Evolutionary conservation across 2,888 invertebrate genomes (phyloP), one percentile per base, ranked within the genome.

Genomic region (Matsumyia berberina): DNA sequence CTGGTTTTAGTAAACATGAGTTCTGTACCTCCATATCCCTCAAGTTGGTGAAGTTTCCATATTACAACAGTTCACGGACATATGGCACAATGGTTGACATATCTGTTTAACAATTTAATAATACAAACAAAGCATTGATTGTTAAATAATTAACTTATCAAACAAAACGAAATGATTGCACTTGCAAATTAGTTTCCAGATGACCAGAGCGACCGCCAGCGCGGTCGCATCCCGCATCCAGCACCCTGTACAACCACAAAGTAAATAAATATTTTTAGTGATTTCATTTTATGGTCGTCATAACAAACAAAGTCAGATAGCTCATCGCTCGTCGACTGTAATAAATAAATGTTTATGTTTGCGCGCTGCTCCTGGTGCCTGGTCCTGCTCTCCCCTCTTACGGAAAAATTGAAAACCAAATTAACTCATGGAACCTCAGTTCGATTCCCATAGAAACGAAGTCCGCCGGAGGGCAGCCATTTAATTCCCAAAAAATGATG

Each of bases 121-220:
- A n/a, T 4, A 24, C 24, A 1, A 24, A 24, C 4, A 24, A 24
- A 24, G 24, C 24, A 24, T 3, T 24, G 2, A 24, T 24, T 24
- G 4, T 24, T 4, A 24, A 24, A 62, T 64, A 57, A 74, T 74
- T 64, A 74, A 64, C 46, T 64, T 37, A 31, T 55, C 53, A 55
- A 64, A 62, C 19, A 17, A 31, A 55, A 29, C 11, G 12, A 58
- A 39, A 31, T 35, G 19, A 19, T 12, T 66, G 37, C 37, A 12
- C 15, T 67, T 58, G 11, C 31, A 76, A 76, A 76, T 58, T 31
- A 57, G 64, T 67, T 67, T 51, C 44, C 49, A 67, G n/a, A 39
- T 57, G 55, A 64, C 66, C 57, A 33, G 5, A n/a, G 31, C 4
- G n/a, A 5, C 12, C 11, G 12, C 53, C n/a, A n/a, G n/a, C n/a